Base-by-base conservation (phyloP, 37 sponge, comb jelly and placozoan species). In the Spongia lamella region DNA sequence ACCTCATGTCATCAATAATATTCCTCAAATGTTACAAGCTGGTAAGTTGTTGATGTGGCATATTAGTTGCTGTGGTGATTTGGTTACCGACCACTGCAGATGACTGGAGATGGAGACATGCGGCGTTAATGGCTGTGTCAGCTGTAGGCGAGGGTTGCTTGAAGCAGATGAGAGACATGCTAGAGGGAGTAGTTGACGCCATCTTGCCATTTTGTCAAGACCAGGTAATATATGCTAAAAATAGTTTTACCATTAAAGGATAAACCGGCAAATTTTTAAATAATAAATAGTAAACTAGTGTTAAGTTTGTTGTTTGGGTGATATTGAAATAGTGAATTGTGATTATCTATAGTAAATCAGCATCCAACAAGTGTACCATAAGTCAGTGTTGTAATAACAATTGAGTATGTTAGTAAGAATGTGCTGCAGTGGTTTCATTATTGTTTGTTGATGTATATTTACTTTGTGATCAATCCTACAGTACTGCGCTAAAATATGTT, bases 91-190 rank as follows among this genome's bases (percentile, higher is more conserved):
- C 54, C 13, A 21, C 32, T 61, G 36, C 66, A 88, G 96, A 60
- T 53, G 90, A 92, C 73, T 98, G 99, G 99, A 75, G 79, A 20
- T 83, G 86, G 53, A 69, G 96, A 0, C 90, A 98, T 55, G 91
- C 94, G 22, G 96, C 85, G 0, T 86, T 98, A 37, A 95, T 95
- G 96, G 96, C 94, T 4, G 67, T 98, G 40, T 86, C 93, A 9
- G 96, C 96, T 15, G 75, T 93, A 54, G 99, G 87, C 21, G 99
- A 98, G 66, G 99, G 99, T 11, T 98, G 99, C 43, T 78, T 90
- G 70, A 90, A 93, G 50, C 86, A 95, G 38, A 95, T 98, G 96
- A 68, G 49, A 37, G 74, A 79, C 13, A 74, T 92, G n/a, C 64
- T 98, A 31, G 83, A 72, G 0, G 82, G 90, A 24, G 85, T 97